Evolutionary conservation across 2,113 vertebrate genomes (phyloP), one percentile per base, ranked within the genome.

Genomic region (Picathartes gymnocephalus): DNA sequence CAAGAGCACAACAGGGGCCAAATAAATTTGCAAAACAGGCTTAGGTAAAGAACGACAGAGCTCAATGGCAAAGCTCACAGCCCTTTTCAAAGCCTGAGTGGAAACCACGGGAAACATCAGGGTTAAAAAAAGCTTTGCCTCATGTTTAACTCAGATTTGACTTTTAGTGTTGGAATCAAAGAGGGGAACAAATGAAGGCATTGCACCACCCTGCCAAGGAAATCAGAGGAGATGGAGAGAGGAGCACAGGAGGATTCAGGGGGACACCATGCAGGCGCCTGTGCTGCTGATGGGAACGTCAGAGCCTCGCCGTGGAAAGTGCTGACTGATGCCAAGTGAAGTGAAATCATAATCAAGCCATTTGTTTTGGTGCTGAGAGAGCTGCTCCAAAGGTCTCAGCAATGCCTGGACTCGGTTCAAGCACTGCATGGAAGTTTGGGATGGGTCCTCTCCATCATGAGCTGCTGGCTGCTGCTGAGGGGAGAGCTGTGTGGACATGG

Each of bases 311-410:
- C 13, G 13, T 27, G 65, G 80, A 88, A 77, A 96, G 90, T 25
- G 40, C 96, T 88, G 88, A 90, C 87, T 90, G 95, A 47, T 23
- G 85, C 79, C 94, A 92, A 94, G 91, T 91, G 74, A 88, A 88
- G 90, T 3, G 72, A 94, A 90, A 92, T 92, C 79, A 25, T 82
- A 96, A 96, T 96, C 94, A 96, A 92, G 86, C 50, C 88, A 1
- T 62, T 97, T 97, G 92, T 95, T 91, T 57, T 48, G 76, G 90
- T 47, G 93, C 93, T 5, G 15, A 51, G 78, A 82, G 82, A 90
- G 78, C 58, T 7, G 74, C 78, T 91, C 66, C 70, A 44, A 79
- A 94, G 89, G 90, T 50, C 95, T 89, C 78, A 23, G 74, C 74
- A 53, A 13, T 0, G 24, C 92, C 83, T 84, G 89, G 94, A 40